These are phyloP conservation scores for Psilopsiagon aymara DNA, from an alignment of 2,113 vertebrate species.

Conservation along the genomic window DNA sequence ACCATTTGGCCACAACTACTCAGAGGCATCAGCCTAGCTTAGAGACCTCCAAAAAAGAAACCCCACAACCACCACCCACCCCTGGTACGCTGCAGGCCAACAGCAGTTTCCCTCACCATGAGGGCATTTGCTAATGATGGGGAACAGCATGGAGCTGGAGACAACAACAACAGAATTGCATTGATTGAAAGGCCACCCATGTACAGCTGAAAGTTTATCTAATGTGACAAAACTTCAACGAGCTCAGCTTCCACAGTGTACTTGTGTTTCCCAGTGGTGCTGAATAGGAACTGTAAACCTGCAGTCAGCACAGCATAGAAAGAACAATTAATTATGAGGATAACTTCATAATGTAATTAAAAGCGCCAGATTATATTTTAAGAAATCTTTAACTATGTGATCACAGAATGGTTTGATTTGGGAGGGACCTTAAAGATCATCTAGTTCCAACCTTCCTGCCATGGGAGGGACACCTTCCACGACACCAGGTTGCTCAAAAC, in stretches of 20 bases:
- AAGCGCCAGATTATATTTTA: not conserved
- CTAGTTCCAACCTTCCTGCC: not conserved
- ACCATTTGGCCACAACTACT: not conserved
- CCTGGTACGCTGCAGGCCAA: not conserved
- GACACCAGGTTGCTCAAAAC: not conserved
- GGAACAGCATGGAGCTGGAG: not conserved
- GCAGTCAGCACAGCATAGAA: not conserved
- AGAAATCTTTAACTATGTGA: not conserved
- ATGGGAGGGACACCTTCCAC: not conserved
- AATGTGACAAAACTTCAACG: not conserved
- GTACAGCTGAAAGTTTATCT: not conserved
- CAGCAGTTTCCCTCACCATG: not conserved
- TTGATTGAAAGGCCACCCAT: not conserved
- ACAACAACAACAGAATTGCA: not conserved
- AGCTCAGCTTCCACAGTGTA: not conserved
- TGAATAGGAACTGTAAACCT: not conserved
- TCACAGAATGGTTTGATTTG: not conserved
- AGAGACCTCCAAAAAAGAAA: not conserved
- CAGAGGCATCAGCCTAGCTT: not conserved
- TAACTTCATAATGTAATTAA: not conserved
- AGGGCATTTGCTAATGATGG: not conserved
- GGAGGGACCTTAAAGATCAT: not conserved
- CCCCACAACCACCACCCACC: rapidly evolving
- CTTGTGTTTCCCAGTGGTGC: not conserved
- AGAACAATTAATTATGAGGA: not conserved